phyloP scores from a whole-genome alignment of 1,140 invertebrate genomes.

The Drosophila baimaii region DNA sequence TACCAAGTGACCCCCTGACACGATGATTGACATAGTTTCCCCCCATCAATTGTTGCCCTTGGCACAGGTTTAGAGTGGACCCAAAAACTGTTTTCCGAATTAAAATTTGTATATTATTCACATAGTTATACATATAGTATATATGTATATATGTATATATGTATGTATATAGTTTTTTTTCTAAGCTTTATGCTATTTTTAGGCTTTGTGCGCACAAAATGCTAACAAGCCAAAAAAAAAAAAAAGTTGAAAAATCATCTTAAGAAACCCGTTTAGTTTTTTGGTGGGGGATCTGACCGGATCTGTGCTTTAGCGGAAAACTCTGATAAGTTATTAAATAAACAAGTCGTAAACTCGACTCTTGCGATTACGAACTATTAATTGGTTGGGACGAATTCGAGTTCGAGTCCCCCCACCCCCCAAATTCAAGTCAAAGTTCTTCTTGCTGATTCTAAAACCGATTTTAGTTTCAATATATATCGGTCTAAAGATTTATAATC shows the following conservation, averaged over 20 bases:
- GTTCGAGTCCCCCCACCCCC: not conserved
- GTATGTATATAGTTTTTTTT: constrained; percentile 14
- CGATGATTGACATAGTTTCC: constrained; percentile 41
- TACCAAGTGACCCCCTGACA: constrained; percentile 31
- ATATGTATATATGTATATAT: not conserved
- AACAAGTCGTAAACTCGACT: constrained; percentile 63
- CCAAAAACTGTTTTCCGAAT: constrained; percentile 24
- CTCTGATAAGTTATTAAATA: constrained; percentile 67
- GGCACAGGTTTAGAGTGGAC: constrained; percentile 24
- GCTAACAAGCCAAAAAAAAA: constrained; percentile 49
- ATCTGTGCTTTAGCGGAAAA: constrained; percentile 59
- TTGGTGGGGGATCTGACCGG: constrained; percentile 39
- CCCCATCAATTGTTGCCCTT: constrained; percentile 38
- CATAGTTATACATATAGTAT: not conserved
- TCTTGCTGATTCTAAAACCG: constrained; percentile 6
- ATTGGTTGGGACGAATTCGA: constrained; percentile 24
- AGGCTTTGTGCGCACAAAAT: constrained; percentile 55
- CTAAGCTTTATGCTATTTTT: constrained; percentile 56
- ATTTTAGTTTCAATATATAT: constrained; percentile 17
- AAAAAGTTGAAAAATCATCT: constrained; percentile 36
- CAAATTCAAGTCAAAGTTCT: constrained; percentile 5
- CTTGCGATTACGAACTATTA: constrained; percentile 44
- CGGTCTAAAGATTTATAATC: constrained; percentile 35
- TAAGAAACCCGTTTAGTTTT: constrained; percentile 35
- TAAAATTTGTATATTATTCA: constrained; percentile 8